Conservation (phyloP, 2,797 vertebrate species). For the Falco naumanni region DNA sequence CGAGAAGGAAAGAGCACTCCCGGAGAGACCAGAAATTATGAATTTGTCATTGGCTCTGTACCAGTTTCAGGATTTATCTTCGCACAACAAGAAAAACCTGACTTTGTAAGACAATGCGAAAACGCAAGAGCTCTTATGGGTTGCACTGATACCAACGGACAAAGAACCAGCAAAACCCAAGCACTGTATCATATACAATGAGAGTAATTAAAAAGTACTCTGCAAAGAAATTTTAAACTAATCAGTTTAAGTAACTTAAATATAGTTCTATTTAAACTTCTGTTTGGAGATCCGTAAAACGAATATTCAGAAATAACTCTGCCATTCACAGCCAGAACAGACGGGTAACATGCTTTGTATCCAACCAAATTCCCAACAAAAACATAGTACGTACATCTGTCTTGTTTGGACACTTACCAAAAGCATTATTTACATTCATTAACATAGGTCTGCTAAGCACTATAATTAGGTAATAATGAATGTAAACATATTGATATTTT, state of each 20-base stretch:
- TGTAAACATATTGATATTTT: constrained; percentile 35
- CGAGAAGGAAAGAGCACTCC: background rate
- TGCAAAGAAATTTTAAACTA: background rate
- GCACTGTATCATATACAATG: rapidly evolving
- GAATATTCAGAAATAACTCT: background rate
- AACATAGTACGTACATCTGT: background rate
- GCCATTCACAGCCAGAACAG: background rate
- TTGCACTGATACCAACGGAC: background rate
- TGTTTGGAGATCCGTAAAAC: background rate
- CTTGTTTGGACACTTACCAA: background rate
- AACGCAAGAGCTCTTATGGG: background rate
- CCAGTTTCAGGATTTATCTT: background rate
- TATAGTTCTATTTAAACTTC: background rate
- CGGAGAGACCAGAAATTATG: background rate
- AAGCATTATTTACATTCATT: constrained; percentile 29
- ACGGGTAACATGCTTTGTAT: rapidly evolving
- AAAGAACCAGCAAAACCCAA: background rate
- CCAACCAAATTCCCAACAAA: background rate
- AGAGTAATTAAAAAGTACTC: background rate
- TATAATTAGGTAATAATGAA: constrained; percentile 49
- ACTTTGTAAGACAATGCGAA: background rate
- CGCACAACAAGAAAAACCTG: background rate
- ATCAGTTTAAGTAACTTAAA: background rate
- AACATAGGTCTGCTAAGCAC: constrained; percentile 3
- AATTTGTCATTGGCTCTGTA: background rate